Base-by-base conservation (phyloP, 1,140 invertebrate species). In the Vanessa atalanta region DNA sequence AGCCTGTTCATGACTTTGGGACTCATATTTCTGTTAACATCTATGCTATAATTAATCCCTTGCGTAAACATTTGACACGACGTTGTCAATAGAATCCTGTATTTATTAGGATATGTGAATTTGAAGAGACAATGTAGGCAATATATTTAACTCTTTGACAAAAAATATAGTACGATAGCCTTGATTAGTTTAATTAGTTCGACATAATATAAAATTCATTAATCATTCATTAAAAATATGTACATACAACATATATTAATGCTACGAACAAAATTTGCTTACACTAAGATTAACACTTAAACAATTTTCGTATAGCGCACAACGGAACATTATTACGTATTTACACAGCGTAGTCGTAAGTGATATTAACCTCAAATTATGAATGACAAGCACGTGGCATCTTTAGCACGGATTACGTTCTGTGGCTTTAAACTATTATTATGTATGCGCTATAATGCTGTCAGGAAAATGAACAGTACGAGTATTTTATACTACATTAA, bases 301-400 rank as follows among this genome's bases (percentile, higher is more conserved):
- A 31, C 26, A 4, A 31, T 37, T 61, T 61, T 61, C 31, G 14
- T 37, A 61, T 3, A 61, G 53, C 61, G 50, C 68, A 73, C 50
- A 77, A 72, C 76, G 47, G 51, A 70, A 65, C 69, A 80, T 60
- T 73, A 76, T 73, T 72, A 76, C 66, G 78, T 79, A 79, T 85
- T 84, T 80, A 80, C 77, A 76, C 71, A 79, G 80, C 79, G 81
- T 82, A 77, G 73, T 77, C 83, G 72, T 79, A 79, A 76, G 71
- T 73, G 64, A 76, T 78, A 77, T 71, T 79, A 81, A 78, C 82
- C 81, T 85, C 80, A 83, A 83, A 79, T 80, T 78, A 85, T 90
- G 87, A 90, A 90, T 90, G 88, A 88, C 86, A 88, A 85, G 82
- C 85, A 84, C 85, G 80, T 88, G 86, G 85, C 79, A 75, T 84